Evolutionary conservation across 2,888 invertebrate genomes (phyloP), one percentile per base, ranked within the genome.

Genomic region (Ectropis crepuscularia): DNA sequence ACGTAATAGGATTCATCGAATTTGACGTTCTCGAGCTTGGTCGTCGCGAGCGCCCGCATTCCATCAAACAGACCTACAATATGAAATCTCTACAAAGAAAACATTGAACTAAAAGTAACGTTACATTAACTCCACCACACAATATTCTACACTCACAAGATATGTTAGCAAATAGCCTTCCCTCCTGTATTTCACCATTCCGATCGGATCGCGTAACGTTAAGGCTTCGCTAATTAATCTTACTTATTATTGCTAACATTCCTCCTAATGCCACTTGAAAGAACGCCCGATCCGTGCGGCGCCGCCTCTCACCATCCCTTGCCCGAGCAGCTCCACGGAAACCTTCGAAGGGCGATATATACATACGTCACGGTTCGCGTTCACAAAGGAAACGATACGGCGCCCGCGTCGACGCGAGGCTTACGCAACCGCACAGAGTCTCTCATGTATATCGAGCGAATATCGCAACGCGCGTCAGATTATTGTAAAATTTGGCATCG

Each of bases 51-150:
- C 83, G 80, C 79, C 71, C 86, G 89, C 89, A 90, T 89, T 90
- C 81, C 89, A 86, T 74, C 79, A 77, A 87, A 81, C 88, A 82
- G 74, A 67, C 73, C 81, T 86, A 87, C 79, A 85, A 83, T 88
- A 88, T 85, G 88, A 88, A 89, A 89, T 87, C 82, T 85, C 87
- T 89, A 90, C 82, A 88, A 88, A 87, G 85, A 88, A 89, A 90
- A 87, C 82, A 88, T 88, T 85, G 75, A 90, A 92, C 90, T 91
- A 90, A 91, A 89, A 87, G 86, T 86, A 88, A 85, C 78, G 83
- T 85, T 87, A 87, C 81, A 85, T 81, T 80, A 83, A 81, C 80
- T 80, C 79, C 82, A 81, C 78, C 77, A 80, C 72, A 74, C 74
- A 74, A 83, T 83, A 86, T 83, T 59, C 83, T 86, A 88, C 82